These are phyloP conservation scores for Paracentrotus lividus DNA, from an alignment of 53 echinoderm and acorn worm species.

Conservation along the genomic window DNA sequence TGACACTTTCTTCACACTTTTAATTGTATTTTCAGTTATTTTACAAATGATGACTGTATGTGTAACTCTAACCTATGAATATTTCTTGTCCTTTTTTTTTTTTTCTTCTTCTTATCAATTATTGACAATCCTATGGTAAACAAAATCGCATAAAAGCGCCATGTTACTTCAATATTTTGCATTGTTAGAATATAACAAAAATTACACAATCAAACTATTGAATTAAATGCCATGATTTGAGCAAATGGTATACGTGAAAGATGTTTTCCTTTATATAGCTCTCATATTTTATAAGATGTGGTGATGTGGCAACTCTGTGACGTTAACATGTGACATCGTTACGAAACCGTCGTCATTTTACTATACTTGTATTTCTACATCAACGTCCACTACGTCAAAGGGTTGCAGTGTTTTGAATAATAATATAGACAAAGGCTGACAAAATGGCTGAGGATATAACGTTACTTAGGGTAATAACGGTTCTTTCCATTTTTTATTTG, in stretches of 20 bases:
- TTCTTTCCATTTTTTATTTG: background rate
- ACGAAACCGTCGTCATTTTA: background rate
- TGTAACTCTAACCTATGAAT: background rate
- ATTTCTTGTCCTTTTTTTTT: too few relatives aligned
- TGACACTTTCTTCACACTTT: background rate
- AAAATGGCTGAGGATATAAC: too few relatives aligned
- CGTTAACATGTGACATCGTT: too few relatives aligned
- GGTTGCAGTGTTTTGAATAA: background rate
- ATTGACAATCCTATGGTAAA: background rate
- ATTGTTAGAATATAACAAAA: too few relatives aligned
- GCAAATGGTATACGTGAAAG: too few relatives aligned
- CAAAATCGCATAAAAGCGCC: too few relatives aligned
- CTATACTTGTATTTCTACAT: background rate
- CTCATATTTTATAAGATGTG: too few relatives aligned
- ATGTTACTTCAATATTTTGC: too few relatives aligned
- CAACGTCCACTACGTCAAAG: background rate
- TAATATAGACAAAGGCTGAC: background rate
- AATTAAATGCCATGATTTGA: background rate
- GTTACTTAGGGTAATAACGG: background rate
- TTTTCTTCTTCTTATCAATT: too few relatives aligned
- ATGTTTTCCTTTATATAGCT: too few relatives aligned
- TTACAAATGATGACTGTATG: background rate
- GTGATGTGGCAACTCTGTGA: too few relatives aligned
- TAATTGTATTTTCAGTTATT: background rate
- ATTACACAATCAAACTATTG: too few relatives aligned